phyloP scores from a whole-genome alignment of 2,113 vertebrate species.

The Microcebus tavaratra region DNA sequence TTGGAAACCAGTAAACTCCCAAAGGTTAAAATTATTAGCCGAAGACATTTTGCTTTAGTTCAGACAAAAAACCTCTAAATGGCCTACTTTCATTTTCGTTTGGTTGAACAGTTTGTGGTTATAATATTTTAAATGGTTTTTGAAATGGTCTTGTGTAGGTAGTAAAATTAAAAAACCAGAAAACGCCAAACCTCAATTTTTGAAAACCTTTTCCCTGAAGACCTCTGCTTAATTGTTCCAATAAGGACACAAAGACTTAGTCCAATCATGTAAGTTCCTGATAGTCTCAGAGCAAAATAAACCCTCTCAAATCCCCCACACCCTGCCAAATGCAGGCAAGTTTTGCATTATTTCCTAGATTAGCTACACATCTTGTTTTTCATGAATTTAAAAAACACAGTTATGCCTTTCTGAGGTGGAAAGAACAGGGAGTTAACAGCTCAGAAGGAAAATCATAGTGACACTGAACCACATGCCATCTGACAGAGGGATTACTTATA shows the following conservation, averaged over 20 bases:
- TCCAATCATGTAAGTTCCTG: neutral
- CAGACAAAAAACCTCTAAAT: conserved; percentile 59
- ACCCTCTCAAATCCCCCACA: neutral
- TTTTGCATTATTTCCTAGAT: neutral
- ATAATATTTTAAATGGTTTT: conserved; percentile 67
- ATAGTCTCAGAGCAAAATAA: neutral
- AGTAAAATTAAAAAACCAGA: neutral
- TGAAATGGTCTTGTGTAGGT: conserved; percentile 53
- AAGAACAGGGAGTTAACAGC: neutral
- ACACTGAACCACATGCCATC: neutral
- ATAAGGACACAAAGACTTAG: neutral
- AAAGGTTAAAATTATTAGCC: conserved; percentile 59
- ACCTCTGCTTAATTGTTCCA: conserved; percentile 44
- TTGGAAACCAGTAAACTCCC: conserved; percentile 42
- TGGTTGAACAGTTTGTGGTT: conserved; percentile 69
- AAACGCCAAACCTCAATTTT: conserved; percentile 42
- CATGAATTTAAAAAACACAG: neutral
- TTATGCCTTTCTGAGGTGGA: neutral
- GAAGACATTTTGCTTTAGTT: conserved; percentile 59
- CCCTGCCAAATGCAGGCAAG: neutral
- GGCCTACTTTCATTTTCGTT: conserved; percentile 77
- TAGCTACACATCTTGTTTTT: neutral
- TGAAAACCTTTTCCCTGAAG: conserved; percentile 36
- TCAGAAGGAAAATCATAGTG: conserved; percentile 34
- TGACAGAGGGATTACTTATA: conserved; percentile 37